Percentiles rank a stretch among this genome's conserved stretches.
Evolutionary conservation across 1,140 invertebrate species (phyloP).

Genomic region (Pseudomyrmex flavicornis): DNA sequence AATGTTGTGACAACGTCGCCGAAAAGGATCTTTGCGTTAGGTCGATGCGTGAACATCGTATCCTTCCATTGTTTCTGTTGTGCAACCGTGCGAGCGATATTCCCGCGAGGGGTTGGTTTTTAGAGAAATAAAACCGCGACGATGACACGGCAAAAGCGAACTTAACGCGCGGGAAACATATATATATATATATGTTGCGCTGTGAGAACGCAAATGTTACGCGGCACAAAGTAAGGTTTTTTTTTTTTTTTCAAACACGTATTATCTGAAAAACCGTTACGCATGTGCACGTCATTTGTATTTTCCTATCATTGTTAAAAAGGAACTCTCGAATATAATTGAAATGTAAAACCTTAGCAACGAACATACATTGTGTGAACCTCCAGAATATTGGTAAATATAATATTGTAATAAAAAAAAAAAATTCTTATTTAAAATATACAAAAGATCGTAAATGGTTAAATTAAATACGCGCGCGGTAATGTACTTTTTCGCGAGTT

Average conservation of each 20-base stretch:
- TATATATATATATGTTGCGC: too few relatives aligned
- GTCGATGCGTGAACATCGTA: slow-evolving; percentile 32
- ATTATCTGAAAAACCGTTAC: background rate
- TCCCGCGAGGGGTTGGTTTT: background rate
- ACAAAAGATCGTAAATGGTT: too few relatives aligned
- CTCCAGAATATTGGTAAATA: background rate
- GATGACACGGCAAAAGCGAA: slow-evolving; percentile 30
- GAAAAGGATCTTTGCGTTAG: slow-evolving; percentile 45
- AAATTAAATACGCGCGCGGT: too few relatives aligned
- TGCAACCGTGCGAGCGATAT: background rate
- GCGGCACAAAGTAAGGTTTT: background rate
- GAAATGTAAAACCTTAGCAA: background rate
- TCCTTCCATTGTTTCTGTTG: slow-evolving; percentile 56
- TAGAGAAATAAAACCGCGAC: background rate
- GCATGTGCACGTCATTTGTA: background rate
- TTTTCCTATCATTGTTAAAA: background rate
- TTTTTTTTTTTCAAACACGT: background rate
- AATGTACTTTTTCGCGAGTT: too few relatives aligned
- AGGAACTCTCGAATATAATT: background rate
- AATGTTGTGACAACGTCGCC: slow-evolving; percentile 70
- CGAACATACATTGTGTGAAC: background rate
- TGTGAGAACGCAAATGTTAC: background rate
- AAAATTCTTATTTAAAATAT: background rate
- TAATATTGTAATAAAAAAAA: background rate
- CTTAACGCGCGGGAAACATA: background rate